A percentile compares a stretch with the other conserved stretches of the same genome.
These are phyloP conservation scores for Andrena fulva DNA, from an alignment of 2,888 invertebrate genomes.

Conservation along the genomic window DNA sequence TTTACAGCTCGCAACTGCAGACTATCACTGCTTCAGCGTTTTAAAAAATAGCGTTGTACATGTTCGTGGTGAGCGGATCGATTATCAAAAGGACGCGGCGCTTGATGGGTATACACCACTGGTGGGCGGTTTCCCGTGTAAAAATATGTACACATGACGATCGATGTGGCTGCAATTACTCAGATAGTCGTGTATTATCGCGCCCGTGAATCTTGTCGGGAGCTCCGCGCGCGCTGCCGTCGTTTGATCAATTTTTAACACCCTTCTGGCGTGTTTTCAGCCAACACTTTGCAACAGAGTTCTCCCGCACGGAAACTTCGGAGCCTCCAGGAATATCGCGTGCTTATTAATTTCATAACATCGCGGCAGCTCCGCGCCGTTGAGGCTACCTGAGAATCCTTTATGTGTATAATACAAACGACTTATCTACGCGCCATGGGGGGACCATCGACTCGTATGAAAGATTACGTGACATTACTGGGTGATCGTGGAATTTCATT, in stretches of 20 bases:
- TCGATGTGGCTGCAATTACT: conserved; percentile 44
- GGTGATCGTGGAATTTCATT: conserved; percentile 2
- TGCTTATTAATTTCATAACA: neutral
- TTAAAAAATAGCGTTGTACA: conserved; percentile 23
- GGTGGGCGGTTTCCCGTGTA: conserved; percentile 17
- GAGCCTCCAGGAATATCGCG: neutral
- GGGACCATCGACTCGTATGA: neutral
- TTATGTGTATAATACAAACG: conserved; percentile 8
- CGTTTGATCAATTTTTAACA: conserved; percentile 11
- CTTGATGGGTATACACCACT: neutral
- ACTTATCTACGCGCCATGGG: neutral
- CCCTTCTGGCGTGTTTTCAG: conserved; percentile 1
- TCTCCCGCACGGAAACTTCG: neutral
- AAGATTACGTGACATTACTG: neutral
- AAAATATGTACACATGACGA: conserved; percentile 29
- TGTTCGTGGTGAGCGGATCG: conserved; percentile 13
- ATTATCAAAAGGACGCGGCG: conserved; percentile 13
- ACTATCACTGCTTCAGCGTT: neutral
- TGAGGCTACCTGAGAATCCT: neutral
- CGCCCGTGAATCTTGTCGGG: neutral
- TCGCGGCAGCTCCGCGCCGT: neutral
- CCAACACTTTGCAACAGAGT: neutral
- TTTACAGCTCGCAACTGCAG: neutral
- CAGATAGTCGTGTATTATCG: conserved; percentile 32
- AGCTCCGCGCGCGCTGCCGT: neutral